Percentiles rank a stretch among this genome's conserved stretches.
Evolutionary conservation across 2,888 invertebrate species (phyloP).

Genomic region (Tipula unca): DNA sequence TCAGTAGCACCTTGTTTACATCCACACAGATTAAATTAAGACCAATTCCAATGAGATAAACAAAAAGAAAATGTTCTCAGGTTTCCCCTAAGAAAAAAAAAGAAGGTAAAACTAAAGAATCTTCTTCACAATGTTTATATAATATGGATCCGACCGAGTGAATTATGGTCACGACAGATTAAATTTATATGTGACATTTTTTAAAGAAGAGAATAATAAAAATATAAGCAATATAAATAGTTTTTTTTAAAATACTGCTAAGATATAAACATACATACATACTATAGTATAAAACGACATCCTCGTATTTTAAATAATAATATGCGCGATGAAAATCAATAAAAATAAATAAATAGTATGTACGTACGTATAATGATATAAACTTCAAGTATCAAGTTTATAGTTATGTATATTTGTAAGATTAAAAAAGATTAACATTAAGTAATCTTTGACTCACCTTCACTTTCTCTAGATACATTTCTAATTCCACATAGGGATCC

Average conservation of each 20-base stretch:
- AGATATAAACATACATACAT: background rate
- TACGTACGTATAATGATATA: background rate
- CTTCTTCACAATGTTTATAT: background rate
- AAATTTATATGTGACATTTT: slow-evolving; percentile 10
- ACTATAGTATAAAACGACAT: background rate
- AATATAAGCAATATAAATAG: background rate
- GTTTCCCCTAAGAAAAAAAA: background rate
- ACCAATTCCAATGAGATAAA: background rate
- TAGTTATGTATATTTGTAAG: background rate
- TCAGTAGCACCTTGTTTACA: background rate
- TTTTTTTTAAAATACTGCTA: background rate
- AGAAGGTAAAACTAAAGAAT: background rate
- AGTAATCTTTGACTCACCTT: slow-evolving; percentile 34
- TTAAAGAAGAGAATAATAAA: background rate
- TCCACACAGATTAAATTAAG: background rate
- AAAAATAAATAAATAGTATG: background rate
- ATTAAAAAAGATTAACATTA: background rate
- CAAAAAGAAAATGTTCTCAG: background rate
- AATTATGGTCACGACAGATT: slow-evolving; percentile 18
- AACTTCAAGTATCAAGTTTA: background rate
- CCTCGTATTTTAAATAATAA: background rate
- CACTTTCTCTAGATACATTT: slow-evolving; percentile 40
- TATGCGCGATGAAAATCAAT: background rate
- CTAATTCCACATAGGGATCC: slow-evolving; percentile 38
- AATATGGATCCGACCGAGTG: slow-evolving; percentile 17